phyloP scores from a whole-genome alignment of 1,140 invertebrate genomes.

The Polypedilum vanderplanki region DNA sequence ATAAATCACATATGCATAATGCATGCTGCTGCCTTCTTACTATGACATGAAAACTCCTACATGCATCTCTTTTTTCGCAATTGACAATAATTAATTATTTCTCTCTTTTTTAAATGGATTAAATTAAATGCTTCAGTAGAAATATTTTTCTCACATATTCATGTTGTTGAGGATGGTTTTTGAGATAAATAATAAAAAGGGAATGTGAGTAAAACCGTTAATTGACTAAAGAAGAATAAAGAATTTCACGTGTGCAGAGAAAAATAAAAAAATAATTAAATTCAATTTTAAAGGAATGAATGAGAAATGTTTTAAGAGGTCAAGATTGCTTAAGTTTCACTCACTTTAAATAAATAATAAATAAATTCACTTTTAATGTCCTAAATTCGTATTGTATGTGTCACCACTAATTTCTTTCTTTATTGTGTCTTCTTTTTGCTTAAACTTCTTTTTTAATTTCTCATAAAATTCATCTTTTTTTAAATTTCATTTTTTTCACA shows the following conservation, averaged over 20 bases:
- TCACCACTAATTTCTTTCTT: neutral
- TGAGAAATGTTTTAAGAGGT: neutral
- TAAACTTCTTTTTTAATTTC: neutral
- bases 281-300: too few relatives aligned
- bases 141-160: neutral
- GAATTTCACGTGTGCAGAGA: neutral
- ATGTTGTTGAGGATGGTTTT: neutral
- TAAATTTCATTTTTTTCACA: neutral
- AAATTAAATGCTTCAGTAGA: neutral
- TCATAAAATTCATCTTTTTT: conserved; percentile 4
- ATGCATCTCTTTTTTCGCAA: neutral
- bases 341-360: conserved; percentile 20
- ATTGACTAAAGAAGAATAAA: neutral
- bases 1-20: too few relatives aligned
- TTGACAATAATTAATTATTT: neutral
- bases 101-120: neutral
- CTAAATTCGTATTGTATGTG: neutral
- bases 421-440: neutral
- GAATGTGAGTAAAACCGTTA: neutral
- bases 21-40: neutral
- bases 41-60: conserved; percentile 4
- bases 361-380: conserved; percentile 19
- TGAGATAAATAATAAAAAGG: neutral
- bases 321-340: neutral
- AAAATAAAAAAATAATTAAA: too few relatives aligned